Conservation (phyloP, 1,140 invertebrate genomes). For the Lepidostoma basale region DNA sequence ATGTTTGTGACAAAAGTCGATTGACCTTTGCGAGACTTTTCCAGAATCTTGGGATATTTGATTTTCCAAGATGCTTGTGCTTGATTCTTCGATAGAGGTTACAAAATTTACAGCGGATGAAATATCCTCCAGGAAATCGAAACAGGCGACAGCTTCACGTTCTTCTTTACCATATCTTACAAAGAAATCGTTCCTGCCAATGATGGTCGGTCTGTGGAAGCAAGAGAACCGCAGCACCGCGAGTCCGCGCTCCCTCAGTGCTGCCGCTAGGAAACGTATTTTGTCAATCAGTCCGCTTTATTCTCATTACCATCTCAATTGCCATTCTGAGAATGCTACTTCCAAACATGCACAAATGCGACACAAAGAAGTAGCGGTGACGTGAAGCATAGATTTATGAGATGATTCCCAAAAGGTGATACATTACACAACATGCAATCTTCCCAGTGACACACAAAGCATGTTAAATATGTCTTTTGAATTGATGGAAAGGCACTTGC, state of each 20-base stretch:
- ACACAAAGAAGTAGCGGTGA: slow-evolving; percentile 34
- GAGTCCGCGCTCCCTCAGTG: slow-evolving; percentile 56
- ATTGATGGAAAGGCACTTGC: slow-evolving; percentile 16
- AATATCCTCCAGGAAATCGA: slow-evolving; percentile 78
- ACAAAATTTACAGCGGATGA: slow-evolving; percentile 57
- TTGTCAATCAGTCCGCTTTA: slow-evolving; percentile 16
- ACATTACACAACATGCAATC: slow-evolving; percentile 35
- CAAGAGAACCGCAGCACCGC: slow-evolving; percentile 58
- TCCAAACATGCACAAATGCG: slow-evolving; percentile 21
- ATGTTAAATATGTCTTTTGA: not conserved
- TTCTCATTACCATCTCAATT: not conserved
- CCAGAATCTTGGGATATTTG: slow-evolving; percentile 46
- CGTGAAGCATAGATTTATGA: slow-evolving; percentile 34
- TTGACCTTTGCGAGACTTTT: slow-evolving; percentile 35
- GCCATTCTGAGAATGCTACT: slow-evolving; percentile 4
- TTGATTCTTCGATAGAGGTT: slow-evolving; percentile 58
- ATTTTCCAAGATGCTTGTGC: slow-evolving; percentile 41
- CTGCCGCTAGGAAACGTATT: slow-evolving; percentile 53
- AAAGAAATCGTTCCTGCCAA: slow-evolving; percentile 76
- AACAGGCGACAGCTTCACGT: slow-evolving; percentile 75
- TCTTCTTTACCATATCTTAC: slow-evolving; percentile 79
- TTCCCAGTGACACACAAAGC: slow-evolving; percentile 26
- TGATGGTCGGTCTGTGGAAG: slow-evolving; percentile 68
- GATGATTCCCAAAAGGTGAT: slow-evolving; percentile 24
- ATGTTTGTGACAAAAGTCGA: not conserved